These are phyloP conservation scores for Noturus placidus DNA, from an alignment of 2,113 vertebrate genomes.

Conservation along the genomic window DNA sequence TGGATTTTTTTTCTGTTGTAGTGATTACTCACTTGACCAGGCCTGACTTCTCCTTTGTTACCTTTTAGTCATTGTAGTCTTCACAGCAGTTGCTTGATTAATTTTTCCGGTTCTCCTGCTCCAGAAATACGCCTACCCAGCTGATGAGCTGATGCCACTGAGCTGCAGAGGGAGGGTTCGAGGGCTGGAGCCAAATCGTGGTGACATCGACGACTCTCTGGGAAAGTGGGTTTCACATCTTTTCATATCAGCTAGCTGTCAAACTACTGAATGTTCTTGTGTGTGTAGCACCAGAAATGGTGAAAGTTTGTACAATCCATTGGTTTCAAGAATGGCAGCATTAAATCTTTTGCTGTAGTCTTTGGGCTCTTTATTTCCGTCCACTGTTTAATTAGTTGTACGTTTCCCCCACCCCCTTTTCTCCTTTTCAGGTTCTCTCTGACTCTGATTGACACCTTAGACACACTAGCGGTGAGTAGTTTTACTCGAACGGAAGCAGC, in stretches of 20 bases:
- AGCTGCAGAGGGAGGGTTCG: constrained; percentile 78
- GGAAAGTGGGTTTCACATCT: constrained; percentile 70
- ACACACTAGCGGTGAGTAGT: constrained; percentile 77
- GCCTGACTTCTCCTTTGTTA: not conserved
- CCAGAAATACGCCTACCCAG: constrained; percentile 79
- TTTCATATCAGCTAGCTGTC: not conserved
- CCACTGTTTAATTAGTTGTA: not conserved
- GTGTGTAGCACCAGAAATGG: not conserved
- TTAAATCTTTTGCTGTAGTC: not conserved
- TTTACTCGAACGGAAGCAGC: not conserved
- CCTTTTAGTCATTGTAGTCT: not conserved
- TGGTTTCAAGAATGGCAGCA: no score
- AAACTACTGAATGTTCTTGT: not conserved
- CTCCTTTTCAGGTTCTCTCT: constrained; percentile 72
- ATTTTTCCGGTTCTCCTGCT: constrained; percentile 14
- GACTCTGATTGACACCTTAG: constrained; percentile 77
- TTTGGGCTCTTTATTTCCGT: no score
- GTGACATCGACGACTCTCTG: constrained; percentile 78
- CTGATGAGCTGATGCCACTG: constrained; percentile 80
- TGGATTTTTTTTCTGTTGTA: not conserved
- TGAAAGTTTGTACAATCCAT: not conserved
- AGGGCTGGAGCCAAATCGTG: constrained; percentile 78
- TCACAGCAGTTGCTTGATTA: not conserved
- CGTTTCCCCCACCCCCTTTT: not conserved
- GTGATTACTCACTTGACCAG: not conserved